These are phyloP conservation scores for Heliconius eleuchia DNA, from an alignment of 1,140 invertebrate genomes.

Conservation along the genomic window DNA sequence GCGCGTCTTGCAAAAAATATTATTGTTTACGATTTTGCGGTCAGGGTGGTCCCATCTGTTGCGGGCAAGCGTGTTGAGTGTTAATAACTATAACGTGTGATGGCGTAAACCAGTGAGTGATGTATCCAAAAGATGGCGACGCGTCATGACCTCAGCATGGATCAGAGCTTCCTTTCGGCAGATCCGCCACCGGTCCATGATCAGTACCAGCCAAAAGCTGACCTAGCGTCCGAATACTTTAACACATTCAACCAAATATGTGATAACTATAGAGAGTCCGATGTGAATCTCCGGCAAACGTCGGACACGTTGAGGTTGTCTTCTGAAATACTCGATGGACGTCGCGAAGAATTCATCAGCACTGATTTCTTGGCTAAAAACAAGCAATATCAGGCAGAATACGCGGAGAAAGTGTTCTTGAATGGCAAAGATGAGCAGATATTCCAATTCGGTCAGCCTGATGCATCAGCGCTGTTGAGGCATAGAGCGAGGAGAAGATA, in stretches of 20 bases:
- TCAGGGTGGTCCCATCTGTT: conserved; percentile 28
- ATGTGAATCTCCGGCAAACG: conserved; percentile 59
- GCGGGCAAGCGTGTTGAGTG: background rate
- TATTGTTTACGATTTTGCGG: conserved; percentile 25
- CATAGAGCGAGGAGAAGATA: conserved; percentile 65
- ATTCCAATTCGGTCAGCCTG: conserved; percentile 73
- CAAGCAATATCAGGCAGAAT: conserved; percentile 39
- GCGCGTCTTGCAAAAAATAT: conserved; percentile 17
- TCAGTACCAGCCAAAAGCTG: conserved; percentile 58
- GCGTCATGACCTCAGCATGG: conserved; percentile 67
- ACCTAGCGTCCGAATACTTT: conserved; percentile 71
- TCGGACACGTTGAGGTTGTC: conserved; percentile 64
- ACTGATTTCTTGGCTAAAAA: conserved; percentile 57
- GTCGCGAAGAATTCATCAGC: conserved; percentile 60
- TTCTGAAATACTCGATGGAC: conserved; percentile 68
- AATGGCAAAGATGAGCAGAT: conserved; percentile 63
- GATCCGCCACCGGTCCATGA: conserved; percentile 62
- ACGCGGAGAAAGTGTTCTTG: conserved; percentile 56
- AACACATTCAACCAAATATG: conserved; percentile 76
- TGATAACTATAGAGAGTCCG: conserved; percentile 67
- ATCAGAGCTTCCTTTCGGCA: conserved; percentile 62
- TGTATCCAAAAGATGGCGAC: conserved; percentile 43
- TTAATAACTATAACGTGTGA: background rate
- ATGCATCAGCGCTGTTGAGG: conserved; percentile 66
- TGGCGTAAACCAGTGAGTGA: conserved; percentile 33